phyloP scores from a whole-genome alignment of 1,140 invertebrate genomes.

The Aphidius gifuensis region DNA sequence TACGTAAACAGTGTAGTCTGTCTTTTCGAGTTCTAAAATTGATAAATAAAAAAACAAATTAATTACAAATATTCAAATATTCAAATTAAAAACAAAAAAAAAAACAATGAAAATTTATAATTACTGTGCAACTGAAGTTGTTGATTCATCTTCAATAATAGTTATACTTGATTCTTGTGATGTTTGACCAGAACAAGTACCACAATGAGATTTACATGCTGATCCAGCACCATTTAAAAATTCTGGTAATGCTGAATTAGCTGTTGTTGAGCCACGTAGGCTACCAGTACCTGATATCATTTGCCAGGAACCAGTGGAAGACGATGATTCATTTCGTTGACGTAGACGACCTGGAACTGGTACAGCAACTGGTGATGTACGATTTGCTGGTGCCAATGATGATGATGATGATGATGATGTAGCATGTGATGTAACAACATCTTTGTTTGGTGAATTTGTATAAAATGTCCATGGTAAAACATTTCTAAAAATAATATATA shows the following conservation, averaged over 20 bases:
- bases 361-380: constrained; percentile 63
- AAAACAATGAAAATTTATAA: constrained; percentile 21
- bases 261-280: constrained; percentile 57
- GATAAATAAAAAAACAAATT: not conserved
- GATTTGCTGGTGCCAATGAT: constrained; percentile 45
- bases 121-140: constrained; percentile 37
- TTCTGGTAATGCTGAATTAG: constrained; percentile 51
- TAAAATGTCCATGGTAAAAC: constrained; percentile 40
- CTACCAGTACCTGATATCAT: constrained; percentile 67
- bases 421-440: constrained; percentile 34
- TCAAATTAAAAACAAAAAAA: not conserved
- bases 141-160: constrained; percentile 50
- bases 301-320: constrained; percentile 65
- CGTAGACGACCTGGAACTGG: constrained; percentile 52
- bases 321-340: constrained; percentile 61
- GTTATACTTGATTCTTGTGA: constrained; percentile 51
- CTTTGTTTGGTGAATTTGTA: constrained; percentile 40
- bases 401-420: constrained; percentile 40
- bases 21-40: constrained; percentile 54
- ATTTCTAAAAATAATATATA: constrained; percentile 31
- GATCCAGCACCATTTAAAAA: constrained; percentile 36
- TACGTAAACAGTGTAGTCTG: constrained; percentile 57
- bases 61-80: constrained; percentile 22
- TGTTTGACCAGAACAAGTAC: constrained; percentile 44
- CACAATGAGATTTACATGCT: constrained; percentile 43